Base-by-base conservation (phyloP, 2,113 vertebrate species). In the Rhagologus leucostigma region DNA sequence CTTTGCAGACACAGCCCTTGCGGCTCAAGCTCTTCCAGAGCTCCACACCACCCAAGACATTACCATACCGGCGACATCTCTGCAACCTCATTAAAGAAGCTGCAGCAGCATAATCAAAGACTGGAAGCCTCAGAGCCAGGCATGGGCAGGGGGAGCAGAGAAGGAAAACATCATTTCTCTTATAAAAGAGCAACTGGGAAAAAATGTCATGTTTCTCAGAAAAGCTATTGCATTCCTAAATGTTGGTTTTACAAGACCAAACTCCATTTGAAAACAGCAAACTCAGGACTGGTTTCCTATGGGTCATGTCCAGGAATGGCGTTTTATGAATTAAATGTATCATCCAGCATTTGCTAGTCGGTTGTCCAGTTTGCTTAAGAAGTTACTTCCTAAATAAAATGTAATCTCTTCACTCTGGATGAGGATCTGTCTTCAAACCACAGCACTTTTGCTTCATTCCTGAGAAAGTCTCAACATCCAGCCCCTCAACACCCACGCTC, bases 61-160 rank as follows among this genome's bases (percentile, higher is more conserved):
- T 1, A 0, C 71, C 16, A 32, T 9, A 16, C 33, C 1, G 0
- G 33, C 0, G 1, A 13, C 57, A 59, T 37, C 77, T 80, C 77
- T 67, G 47, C 73, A 84, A 44, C 17, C 30, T 87, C 42, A 5
- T 71, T 55, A 70, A 81, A 87, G 60, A 42, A 77, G 35, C 18
- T 75, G 17, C 39, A 55, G 7, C 42, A 67, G 39, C 5, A 4
- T 9, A 22, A 39, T 3, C 76, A 77, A 80, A 76, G 12, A 13
- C 18, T 87, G 33, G 39, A 19, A 84, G 1, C 39, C 56, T 63
- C 81, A 67, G 32, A 63, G 14, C 6, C 37, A 67, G 42, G n/a
- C 46, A 65, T 22, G 59, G 32, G 17, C 2, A 16, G 22, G 50
- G 32, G n/a, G 16, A 89, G 7, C 11, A 77, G 56, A 53, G 56